Conservation (phyloP, 2,888 invertebrate species). For the Torymus aiolomorphi region DNA sequence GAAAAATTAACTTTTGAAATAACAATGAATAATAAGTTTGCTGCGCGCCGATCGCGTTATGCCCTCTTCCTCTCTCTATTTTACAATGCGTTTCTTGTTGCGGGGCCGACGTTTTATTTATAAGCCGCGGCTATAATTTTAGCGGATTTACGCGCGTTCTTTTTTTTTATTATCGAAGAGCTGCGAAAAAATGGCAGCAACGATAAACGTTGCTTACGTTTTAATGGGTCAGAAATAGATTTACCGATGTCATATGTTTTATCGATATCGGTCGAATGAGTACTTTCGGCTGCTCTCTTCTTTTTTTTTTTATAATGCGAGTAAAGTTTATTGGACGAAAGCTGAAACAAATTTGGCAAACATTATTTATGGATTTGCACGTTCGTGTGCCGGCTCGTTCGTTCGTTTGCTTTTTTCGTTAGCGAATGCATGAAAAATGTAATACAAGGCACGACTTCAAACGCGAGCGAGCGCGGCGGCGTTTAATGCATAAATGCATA, state of each 20-base stretch:
- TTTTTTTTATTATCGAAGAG: conserved; percentile 35
- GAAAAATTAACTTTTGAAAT: conserved; percentile 50
- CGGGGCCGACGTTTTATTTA: conserved; percentile 27
- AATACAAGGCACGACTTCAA: neutral
- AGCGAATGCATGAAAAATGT: conserved; percentile 18
- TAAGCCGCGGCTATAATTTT: conserved; percentile 19
- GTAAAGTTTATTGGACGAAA: conserved; percentile 32
- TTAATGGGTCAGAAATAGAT: conserved; percentile 41
- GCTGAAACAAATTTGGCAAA: conserved; percentile 16
- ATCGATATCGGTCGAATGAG: conserved; percentile 31
- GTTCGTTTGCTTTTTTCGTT: neutral
- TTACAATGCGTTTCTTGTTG: conserved; percentile 7
- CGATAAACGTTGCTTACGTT: conserved; percentile 41
- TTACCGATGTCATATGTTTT: conserved; percentile 34
- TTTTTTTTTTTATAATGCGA: conserved; percentile 3
- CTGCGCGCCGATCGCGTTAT: neutral
- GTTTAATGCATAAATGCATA: conserved; percentile 44
- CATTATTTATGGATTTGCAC: conserved; percentile 16
- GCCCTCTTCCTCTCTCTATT: conserved; percentile 14
- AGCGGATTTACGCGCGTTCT: conserved; percentile 17
- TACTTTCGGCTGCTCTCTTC: neutral
- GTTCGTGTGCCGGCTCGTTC: neutral
- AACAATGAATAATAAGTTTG: conserved; percentile 55
- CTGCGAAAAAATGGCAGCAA: conserved; percentile 1
- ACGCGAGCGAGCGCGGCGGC: neutral